Base-by-base conservation (phyloP, 2,113 vertebrate genomes). In the Telmatochromis brichardi region DNA sequence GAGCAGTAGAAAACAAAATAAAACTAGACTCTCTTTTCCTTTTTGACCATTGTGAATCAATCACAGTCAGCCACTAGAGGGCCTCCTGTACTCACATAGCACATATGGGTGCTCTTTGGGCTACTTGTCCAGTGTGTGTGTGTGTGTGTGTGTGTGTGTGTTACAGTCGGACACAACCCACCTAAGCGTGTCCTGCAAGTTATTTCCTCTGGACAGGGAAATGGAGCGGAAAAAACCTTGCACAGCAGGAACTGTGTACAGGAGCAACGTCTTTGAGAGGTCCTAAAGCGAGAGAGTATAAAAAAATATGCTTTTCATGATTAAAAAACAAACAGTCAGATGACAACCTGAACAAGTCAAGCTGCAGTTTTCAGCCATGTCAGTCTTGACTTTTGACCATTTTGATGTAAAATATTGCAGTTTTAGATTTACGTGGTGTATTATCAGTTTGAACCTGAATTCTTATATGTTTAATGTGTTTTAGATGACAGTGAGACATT, bases 191-290 rank as follows among this genome's bases (percentile, higher is more conserved):
- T 99, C 99, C 90, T 99, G 99, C 5, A 99, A 96, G 93, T 99
- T 99, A 93, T 99, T 99, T 91, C 99, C 99, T 87, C 98, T 96
- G 35, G 99, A 99, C 84, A 99, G 93, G 76, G 99, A 99, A 92
- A 99, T 99, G 73, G 98, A 99, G 13, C 98, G 96, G 96, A 99
- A 99, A 95, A 99, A 99, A 19, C 98, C 99, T 87, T 99, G 98
- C 87, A 99, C 98, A 6, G 99, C 99, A n/a, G 98, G 98, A 40
- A 99, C 98, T 0, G 98, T 99, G 96, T 99, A 99, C 91, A 98
- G 95, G 84, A 99, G 92, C 42, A 99, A 95, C 0, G 98, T 99
- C 95, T 99, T 99, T 51, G 98, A 99, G 45, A 99, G 96, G 93
- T 99, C 99, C 99, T 99, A 92, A 8, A 60, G 80, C 60, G 7